Conservation (phyloP, 2,888 invertebrate species). For the Syrista parreyssii region DNA sequence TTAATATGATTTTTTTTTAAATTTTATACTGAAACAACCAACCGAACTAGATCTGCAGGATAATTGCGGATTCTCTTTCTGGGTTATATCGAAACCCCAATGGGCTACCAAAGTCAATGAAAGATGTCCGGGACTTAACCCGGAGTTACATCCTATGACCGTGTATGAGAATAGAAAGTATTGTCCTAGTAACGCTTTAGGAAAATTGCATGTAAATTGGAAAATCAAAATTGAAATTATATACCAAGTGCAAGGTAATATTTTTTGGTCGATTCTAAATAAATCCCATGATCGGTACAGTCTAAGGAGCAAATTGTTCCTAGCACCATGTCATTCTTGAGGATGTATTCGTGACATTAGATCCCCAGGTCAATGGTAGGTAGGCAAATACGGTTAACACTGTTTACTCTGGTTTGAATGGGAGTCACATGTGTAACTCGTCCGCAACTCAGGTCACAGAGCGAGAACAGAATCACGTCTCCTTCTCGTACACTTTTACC, state of each 20-base stretch:
- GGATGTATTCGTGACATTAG: conserved; percentile 48
- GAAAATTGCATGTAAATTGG: not conserved
- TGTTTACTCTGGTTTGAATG: conserved; percentile 61
- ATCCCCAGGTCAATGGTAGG: conserved; percentile 46
- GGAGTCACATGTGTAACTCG: conserved; percentile 48
- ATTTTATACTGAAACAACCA: conserved; percentile 4
- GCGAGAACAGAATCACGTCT: not conserved
- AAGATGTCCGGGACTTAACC: conserved; percentile 48
- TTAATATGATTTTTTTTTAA: conserved; percentile 10
- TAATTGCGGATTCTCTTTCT: conserved; percentile 63
- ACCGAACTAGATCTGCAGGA: conserved; percentile 28
- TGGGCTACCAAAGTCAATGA: conserved; percentile 52
- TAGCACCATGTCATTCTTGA: not conserved
- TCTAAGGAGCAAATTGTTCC: not conserved
- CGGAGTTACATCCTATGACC: conserved; percentile 31
- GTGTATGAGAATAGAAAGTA: conserved; percentile 41
- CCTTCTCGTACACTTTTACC: not conserved
- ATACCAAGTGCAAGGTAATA: not conserved
- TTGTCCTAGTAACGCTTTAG: conserved; percentile 30
- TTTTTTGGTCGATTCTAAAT: not conserved
- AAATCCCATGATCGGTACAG: not conserved
- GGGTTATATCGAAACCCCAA: conserved; percentile 46
- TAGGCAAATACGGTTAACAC: conserved; percentile 64
- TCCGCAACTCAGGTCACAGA: conserved; percentile 16
- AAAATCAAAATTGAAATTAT: not conserved